These are phyloP conservation scores for Aphaenogaster ashmeadi DNA, from an alignment of 1,140 invertebrate species.

Conservation along the genomic window DNA sequence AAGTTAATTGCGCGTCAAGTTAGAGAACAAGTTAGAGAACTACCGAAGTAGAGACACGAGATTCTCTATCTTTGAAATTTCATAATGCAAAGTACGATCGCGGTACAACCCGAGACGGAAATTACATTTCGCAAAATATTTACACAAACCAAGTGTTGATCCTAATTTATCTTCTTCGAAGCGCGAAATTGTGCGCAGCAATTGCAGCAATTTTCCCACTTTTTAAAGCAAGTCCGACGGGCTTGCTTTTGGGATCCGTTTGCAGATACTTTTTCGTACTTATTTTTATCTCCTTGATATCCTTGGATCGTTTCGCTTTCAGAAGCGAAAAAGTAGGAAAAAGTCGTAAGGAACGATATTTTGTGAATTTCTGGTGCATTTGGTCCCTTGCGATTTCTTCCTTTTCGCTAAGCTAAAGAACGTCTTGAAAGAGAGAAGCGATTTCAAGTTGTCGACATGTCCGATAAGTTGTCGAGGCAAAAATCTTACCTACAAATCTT, in stretches of 20 bases:
- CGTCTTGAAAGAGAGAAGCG: constrained; percentile 39
- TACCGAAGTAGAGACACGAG: background rate
- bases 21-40: constrained; percentile 20
- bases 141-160: constrained; percentile 14
- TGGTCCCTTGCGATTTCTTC: constrained; percentile 32
- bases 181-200: constrained; percentile 3
- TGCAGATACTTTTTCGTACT: constrained; percentile 1
- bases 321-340: constrained; percentile 13
- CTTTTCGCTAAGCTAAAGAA: constrained; percentile 31
- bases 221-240: background rate
- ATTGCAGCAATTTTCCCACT: background rate
- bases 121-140: constrained; percentile 47
- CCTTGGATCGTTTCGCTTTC: constrained; percentile 35
- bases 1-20: background rate
- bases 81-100: background rate
- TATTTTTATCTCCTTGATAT: constrained; percentile 24
- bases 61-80: constrained; percentile 23
- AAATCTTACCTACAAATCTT: constrained; percentile 44
- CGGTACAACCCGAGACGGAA: background rate
- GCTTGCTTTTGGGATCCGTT: constrained; percentile 1
- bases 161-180: constrained; percentile 16
- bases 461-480: constrained; percentile 39
- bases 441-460: constrained; percentile 42
- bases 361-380: constrained; percentile 45
- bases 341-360: constrained; percentile 45